A percentile compares a stretch with the other conserved stretches of the same genome.
These are phyloP conservation scores for Rhinoraja longicauda DNA, from an alignment of 2,797 vertebrate genomes.

Conservation along the genomic window DNA sequence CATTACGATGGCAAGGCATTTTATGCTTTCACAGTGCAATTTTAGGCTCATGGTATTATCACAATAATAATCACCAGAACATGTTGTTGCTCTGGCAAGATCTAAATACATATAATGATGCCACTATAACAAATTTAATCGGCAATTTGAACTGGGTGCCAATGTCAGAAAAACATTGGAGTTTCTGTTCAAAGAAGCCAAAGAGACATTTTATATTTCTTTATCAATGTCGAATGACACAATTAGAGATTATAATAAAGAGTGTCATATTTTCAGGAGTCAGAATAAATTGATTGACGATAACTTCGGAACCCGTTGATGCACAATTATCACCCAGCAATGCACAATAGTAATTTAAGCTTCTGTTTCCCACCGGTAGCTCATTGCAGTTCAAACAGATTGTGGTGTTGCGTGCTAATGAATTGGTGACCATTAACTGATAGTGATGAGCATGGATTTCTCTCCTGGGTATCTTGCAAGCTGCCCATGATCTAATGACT, in stretches of 20 bases:
- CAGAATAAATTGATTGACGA: not conserved
- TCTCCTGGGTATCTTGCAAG: conserved; percentile 17
- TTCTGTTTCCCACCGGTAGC: not conserved
- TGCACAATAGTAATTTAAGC: not conserved
- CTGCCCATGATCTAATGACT: not conserved
- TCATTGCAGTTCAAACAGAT: conserved; percentile 13
- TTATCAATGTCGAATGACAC: not conserved
- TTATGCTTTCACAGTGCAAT: not conserved
- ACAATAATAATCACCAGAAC: not conserved
- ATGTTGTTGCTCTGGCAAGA: not conserved
- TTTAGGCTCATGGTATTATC: not conserved
- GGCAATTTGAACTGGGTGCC: not conserved
- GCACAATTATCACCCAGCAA: not conserved
- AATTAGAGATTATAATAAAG: not conserved
- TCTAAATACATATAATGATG: not conserved
- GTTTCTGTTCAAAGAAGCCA: not conserved
- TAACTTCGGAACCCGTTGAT: not conserved
- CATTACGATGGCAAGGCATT: not conserved
- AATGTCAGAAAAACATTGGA: not conserved
- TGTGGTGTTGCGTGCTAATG: conserved; percentile 14
- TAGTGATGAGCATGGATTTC: not conserved
- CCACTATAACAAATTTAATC: not conserved
- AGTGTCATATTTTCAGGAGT: not conserved
- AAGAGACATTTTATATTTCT: not conserved
- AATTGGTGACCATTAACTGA: conserved; percentile 25